These are phyloP conservation scores for Aptenodytes patagonicus DNA, from an alignment of 2,113 vertebrate genomes.

Conservation along the genomic window DNA sequence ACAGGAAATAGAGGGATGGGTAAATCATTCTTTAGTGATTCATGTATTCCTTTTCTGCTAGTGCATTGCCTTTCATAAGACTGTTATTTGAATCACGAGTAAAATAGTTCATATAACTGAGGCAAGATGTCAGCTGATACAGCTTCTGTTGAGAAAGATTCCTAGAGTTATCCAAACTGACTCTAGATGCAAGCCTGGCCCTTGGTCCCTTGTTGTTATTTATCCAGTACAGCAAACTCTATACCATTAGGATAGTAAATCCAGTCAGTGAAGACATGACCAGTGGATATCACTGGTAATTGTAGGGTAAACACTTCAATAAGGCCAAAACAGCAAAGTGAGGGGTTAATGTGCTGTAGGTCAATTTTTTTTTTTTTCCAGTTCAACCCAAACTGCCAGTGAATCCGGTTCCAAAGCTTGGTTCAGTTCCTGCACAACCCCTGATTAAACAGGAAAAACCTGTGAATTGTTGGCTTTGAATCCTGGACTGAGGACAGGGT, in stretches of 20 bases:
- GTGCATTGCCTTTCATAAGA: background rate
- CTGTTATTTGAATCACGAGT: background rate
- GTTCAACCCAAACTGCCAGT: background rate
- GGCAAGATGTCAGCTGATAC: background rate
- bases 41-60: background rate
- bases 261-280: background rate
- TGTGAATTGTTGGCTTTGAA: constrained; percentile 12
- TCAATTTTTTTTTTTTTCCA: background rate
- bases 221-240: background rate
- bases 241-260: background rate
- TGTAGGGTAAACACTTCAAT: background rate
- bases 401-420: constrained; percentile 42
- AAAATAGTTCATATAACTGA: background rate
- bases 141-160: background rate
- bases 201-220: background rate
- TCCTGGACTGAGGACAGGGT: background rate
- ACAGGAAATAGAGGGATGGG: background rate
- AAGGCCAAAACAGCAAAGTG: background rate
- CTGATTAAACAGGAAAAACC: constrained; percentile 61
- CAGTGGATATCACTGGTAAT: background rate
- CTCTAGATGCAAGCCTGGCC: background rate
- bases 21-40: background rate
- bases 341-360: background rate
- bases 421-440: constrained; percentile 21
- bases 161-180: background rate